These are phyloP conservation scores for Ateles fusciceps DNA, from an alignment of 2,797 vertebrate species.

Conservation along the genomic window DNA sequence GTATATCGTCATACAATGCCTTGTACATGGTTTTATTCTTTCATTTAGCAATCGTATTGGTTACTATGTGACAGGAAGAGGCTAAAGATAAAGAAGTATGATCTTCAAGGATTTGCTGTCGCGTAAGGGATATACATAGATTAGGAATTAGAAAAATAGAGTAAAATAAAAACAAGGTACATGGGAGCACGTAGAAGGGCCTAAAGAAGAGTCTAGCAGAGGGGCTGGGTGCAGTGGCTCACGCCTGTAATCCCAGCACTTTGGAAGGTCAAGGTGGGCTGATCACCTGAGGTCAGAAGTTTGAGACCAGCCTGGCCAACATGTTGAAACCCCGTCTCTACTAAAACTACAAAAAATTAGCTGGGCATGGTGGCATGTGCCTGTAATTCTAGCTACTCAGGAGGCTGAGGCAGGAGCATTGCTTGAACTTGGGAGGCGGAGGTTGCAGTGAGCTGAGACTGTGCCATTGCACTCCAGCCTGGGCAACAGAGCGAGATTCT, in stretches of 20 bases:
- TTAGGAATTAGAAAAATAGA: background rate
- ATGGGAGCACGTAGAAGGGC: background rate
- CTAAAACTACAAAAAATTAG: background rate
- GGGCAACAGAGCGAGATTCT: background rate
- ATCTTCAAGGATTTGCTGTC: background rate
- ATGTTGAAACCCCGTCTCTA: background rate
- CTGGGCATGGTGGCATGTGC: background rate
- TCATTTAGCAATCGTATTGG: background rate
- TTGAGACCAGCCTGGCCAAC: background rate
- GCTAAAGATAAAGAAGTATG: background rate
- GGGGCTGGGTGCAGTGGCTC: background rate
- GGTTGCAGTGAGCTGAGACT: background rate
- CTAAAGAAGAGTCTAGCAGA: background rate
- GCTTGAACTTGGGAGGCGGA: background rate
- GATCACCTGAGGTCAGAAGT: background rate
- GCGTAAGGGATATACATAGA: background rate
- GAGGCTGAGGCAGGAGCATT: background rate
- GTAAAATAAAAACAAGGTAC: background rate
- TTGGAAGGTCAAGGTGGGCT: background rate
- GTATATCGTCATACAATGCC: background rate
- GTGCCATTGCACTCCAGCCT: background rate
- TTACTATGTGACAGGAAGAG: background rate
- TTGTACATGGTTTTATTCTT: background rate
- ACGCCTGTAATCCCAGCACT: background rate
- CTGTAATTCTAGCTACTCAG: background rate